Evolutionary conservation across 1,140 invertebrate species (phyloP), one percentile per base, ranked within the genome.

Genomic region (Bombus difficillimus): DNA sequence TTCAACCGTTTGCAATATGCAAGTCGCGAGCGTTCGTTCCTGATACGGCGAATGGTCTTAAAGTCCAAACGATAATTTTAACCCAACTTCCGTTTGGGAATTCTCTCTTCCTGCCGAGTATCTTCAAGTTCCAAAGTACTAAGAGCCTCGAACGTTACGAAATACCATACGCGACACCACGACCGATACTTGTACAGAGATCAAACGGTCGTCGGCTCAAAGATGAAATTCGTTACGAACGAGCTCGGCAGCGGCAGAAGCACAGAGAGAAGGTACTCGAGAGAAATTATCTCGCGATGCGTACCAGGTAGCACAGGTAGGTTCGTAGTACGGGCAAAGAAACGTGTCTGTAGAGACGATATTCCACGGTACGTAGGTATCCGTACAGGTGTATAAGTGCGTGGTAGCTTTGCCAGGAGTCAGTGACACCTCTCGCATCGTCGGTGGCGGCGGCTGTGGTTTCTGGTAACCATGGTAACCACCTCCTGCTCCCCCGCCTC

Each of bases 361-460:
- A 64, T 64, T 32, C 3, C 18, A n/a, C 59, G 32, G 25, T 34
- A 41, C 69, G 66, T 47, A 25, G 22, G 86, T 85, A 83, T 77
- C 78, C 37, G 62, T 43, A 62, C 75, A 84, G 82, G 75, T 79
- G 86, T 79, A 80, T 57, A 74, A 59, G 81, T 76, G 80, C 81
- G 85, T 69, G 87, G 90, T 91, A 81, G 91, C 91, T 89, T 91
- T 91, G 89, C 89, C 93, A 93, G 94, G 92, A 95, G 95, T 95
- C 95, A 95, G 93, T 95, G 95, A 95, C 94, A 95, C 94, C 94
- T 94, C 92, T 94, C 91, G 91, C 92, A 94, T 94, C 94, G 94
- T 94, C 93, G 93, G 89, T 91, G 92, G 91, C 90, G 92, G 92
- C 89, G 89, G 91, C 93, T 93, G 92, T 91, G 93, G 93, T 94